These are phyloP conservation scores for Neopipo cinnamomea DNA, from an alignment of 2,113 vertebrate genomes.

Conservation along the genomic window DNA sequence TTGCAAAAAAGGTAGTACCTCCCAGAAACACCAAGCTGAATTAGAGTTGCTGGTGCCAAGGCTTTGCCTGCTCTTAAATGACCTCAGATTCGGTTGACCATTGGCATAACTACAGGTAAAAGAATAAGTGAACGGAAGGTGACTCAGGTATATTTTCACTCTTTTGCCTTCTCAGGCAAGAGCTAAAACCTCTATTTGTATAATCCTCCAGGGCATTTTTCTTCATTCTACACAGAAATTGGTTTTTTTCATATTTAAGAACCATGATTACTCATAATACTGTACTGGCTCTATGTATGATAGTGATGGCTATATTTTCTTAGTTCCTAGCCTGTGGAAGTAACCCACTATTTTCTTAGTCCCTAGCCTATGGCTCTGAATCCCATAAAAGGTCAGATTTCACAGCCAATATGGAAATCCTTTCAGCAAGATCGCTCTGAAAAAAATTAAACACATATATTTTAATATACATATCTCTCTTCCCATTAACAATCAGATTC, in stretches of 20 bases:
- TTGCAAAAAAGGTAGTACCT: neutral
- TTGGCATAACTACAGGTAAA: neutral
- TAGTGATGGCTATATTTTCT: neutral
- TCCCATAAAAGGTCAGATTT: neutral
- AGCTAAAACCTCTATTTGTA: neutral
- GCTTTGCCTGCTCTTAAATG: neutral
- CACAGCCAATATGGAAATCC: neutral
- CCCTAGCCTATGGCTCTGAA: neutral
- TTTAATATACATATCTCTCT: neutral
- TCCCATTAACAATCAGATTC: neutral
- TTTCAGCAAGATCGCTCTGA: neutral
- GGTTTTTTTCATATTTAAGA: neutral
- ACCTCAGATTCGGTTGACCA: neutral
- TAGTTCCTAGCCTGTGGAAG: neutral
- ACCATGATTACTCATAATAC: neutral
- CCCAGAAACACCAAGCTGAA: neutral
- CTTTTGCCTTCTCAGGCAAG: neutral
- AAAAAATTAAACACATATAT: neutral
- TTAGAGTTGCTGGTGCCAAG: neutral
- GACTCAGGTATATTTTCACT: neutral
- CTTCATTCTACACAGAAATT: neutral
- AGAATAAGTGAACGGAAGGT: neutral
- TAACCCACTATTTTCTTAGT: neutral
- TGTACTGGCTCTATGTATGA: neutral
- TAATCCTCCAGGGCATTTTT: neutral